These are phyloP conservation scores for Choristoneura fumiferana DNA, from an alignment of 1,140 invertebrate genomes.

Conservation along the genomic window DNA sequence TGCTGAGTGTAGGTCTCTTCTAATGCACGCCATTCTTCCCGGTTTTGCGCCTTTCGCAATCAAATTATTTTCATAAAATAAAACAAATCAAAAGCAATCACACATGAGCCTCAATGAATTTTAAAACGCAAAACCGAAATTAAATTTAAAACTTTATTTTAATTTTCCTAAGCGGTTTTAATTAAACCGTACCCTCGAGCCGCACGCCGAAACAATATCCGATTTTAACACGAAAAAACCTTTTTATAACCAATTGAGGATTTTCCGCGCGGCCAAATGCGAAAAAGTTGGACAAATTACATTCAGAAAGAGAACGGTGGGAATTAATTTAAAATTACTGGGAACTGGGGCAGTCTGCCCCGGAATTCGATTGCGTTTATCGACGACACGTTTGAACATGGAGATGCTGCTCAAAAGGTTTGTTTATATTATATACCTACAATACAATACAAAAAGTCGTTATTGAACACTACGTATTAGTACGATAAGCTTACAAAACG, in stretches of 20 bases:
- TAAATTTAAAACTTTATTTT: neutral
- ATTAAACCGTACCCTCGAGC: neutral
- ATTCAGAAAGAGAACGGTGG: neutral
- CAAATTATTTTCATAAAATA: neutral
- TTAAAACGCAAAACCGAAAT: neutral
- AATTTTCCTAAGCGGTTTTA: slow-evolving; percentile 2
- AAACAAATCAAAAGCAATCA: too few relatives aligned
- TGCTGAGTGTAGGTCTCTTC: too few relatives aligned
- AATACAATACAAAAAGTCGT: too few relatives aligned
- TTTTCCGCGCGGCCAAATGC: slow-evolving; percentile 30
- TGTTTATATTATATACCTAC: too few relatives aligned
- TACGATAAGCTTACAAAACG: too few relatives aligned
- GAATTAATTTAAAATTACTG: slow-evolving; percentile 17
- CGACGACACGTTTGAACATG: too few relatives aligned
- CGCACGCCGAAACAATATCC: slow-evolving; percentile 19
- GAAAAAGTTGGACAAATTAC: slow-evolving; percentile 40
- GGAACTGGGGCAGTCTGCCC: neutral
- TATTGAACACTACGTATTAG: too few relatives aligned
- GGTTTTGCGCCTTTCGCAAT: too few relatives aligned
- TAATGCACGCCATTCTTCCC: too few relatives aligned
- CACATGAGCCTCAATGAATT: too few relatives aligned
- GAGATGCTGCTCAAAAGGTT: too few relatives aligned
- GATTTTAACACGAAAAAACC: slow-evolving; percentile 28
- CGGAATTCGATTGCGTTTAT: neutral
- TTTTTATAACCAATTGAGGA: slow-evolving; percentile 39